A percentile compares a stretch with the other conserved stretches of the same genome.
These are phyloP conservation scores for Sebastes glaucus DNA, from an alignment of 2,797 vertebrate genomes.

Conservation along the genomic window DNA sequence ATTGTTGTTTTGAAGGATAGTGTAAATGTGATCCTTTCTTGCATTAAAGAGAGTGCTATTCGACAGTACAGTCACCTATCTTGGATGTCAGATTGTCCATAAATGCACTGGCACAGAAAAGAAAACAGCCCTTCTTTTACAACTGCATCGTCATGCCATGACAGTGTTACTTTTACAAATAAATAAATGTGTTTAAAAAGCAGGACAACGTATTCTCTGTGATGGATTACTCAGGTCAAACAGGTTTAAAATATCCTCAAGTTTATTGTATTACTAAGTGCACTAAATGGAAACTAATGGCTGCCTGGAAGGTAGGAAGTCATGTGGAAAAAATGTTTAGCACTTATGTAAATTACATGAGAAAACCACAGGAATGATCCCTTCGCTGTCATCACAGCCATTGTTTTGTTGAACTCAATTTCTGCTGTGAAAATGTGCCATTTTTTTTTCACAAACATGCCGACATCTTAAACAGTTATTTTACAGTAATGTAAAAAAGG, in stretches of 20 bases:
- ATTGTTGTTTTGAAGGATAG: background rate
- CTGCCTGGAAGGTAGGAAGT: slow-evolving; percentile 9
- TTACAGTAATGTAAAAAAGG: background rate
- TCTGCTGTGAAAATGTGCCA: background rate
- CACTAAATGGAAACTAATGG: background rate
- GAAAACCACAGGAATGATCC: slow-evolving; percentile 21
- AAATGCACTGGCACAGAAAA: background rate
- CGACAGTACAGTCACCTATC: background rate
- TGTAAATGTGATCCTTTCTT: background rate
- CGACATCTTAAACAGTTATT: background rate
- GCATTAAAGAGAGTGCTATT: background rate
- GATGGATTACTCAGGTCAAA: background rate
- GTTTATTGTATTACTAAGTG: background rate
- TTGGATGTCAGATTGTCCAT: background rate
- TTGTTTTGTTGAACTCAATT: slow-evolving; percentile 23
- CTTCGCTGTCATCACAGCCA: background rate
- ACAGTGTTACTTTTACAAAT: background rate
- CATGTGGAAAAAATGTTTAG: slow-evolving; percentile 3
- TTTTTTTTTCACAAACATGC: slow-evolving; percentile 6
- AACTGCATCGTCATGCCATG: background rate
- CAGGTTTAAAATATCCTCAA: background rate
- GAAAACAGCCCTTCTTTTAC: background rate
- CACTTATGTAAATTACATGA: background rate
- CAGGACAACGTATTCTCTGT: background rate
- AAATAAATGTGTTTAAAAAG: background rate